Evolutionary conservation across 2,888 invertebrate species (phyloP).

Genomic region (Syrista parreyssii): DNA sequence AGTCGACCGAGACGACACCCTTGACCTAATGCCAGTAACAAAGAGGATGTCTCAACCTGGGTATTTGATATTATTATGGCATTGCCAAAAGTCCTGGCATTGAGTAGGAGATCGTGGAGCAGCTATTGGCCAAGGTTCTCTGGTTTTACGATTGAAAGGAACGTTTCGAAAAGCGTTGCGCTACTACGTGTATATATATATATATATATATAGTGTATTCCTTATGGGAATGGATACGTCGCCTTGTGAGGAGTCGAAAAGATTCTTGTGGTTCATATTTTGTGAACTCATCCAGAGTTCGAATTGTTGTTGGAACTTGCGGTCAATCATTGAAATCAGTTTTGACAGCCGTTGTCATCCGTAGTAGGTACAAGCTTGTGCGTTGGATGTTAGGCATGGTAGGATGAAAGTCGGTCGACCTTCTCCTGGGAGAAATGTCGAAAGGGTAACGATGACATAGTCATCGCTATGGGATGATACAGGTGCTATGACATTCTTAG

Average conservation of each 20-base stretch:
- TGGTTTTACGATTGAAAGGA: constrained; percentile 1
- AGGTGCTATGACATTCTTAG: not conserved
- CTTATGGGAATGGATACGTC: not conserved
- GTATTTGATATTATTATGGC: not conserved
- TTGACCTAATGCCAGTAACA: not conserved
- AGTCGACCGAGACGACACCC: not conserved
- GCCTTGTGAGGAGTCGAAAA: not conserved
- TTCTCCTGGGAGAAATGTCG: not conserved
- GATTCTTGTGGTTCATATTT: not conserved
- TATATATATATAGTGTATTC: not conserved
- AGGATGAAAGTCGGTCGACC: not conserved
- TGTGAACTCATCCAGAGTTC: not conserved
- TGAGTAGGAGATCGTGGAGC: not conserved
- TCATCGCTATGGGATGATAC: not conserved
- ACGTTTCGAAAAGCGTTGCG: not conserved
- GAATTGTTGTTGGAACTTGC: not conserved
- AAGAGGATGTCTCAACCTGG: not conserved
- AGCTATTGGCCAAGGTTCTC: constrained; percentile 2
- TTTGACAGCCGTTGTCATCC: not conserved
- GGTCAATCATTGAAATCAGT: not conserved
- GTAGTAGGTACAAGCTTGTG: not conserved
- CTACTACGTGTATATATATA: not conserved
- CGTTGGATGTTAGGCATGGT: not conserved
- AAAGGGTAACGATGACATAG: not conserved
- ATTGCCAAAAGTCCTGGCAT: not conserved